Evolutionary conservation across 2,113 vertebrate genomes (phyloP).

Genomic region (Passer domesticus): DNA sequence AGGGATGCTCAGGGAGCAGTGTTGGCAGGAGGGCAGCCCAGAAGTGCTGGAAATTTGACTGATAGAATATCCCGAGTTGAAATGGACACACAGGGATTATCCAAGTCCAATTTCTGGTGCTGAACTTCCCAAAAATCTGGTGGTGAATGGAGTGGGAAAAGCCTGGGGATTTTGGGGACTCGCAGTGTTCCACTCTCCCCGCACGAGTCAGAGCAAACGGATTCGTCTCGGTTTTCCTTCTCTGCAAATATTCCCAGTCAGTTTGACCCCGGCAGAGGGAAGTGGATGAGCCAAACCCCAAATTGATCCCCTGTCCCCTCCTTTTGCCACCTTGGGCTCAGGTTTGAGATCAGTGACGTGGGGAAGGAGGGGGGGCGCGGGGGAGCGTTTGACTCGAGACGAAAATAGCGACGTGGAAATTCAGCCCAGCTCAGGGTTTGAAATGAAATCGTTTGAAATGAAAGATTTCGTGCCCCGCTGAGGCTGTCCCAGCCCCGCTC

Average conservation of each 20-base stretch:
- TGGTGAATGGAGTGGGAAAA: not conserved
- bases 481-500: not conserved
- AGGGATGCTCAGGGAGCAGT: not conserved
- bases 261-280: not conserved
- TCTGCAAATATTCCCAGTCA: not conserved
- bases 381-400: not conserved
- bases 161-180: not conserved
- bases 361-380: not conserved
- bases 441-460: not conserved
- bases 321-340: not conserved
- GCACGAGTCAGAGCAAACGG: constrained; percentile 47
- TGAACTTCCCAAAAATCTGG: not conserved
- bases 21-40: not conserved
- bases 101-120: not conserved
- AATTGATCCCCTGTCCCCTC: not conserved
- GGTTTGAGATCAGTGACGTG: not conserved
- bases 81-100: not conserved
- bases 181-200: constrained; percentile 59
- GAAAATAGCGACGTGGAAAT: constrained; percentile 17
- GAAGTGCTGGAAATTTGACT: not conserved
- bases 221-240: not conserved
- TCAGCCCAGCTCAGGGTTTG: not conserved
- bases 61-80: not conserved
- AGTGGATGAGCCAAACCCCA: not conserved
- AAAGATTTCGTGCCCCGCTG: not conserved